Percentiles rank a stretch among this genome's conserved stretches.
Evolutionary conservation across 2,113 vertebrate genomes (phyloP).

Genomic region (Scomber scombrus): DNA sequence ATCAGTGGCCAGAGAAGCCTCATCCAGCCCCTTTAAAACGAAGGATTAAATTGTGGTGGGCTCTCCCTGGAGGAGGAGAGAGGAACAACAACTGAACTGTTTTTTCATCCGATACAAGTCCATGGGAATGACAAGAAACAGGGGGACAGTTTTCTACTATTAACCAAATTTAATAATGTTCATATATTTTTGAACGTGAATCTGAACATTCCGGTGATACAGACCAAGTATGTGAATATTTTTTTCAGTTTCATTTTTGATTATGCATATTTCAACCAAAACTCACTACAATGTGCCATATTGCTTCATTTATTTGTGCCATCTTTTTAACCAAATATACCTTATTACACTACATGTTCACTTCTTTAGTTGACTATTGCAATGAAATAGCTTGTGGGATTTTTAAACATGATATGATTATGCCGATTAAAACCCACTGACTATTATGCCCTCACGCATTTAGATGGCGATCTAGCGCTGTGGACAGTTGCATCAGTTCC

Average conservation of each 20-base stretch:
- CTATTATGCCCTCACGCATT: conserved; percentile 19
- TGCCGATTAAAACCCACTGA: background rate
- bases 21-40: background rate
- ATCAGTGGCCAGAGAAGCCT: conserved; percentile 8
- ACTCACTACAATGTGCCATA: background rate
- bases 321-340: background rate
- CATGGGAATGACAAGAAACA: conserved; percentile 49
- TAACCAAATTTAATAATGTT: background rate
- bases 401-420: background rate
- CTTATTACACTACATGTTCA: background rate
- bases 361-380: fast-evolving
- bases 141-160: conserved; percentile 16
- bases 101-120: conserved; percentile 33
- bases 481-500: conserved; percentile 75
- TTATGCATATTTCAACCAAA: background rate
- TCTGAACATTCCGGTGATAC: background rate
- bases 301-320: background rate
- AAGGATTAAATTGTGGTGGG: background rate
- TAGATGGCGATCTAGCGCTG: conserved; percentile 34
- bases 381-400: no score
- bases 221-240: background rate
- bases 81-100: conserved; percentile 44
- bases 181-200: background rate
- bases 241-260: background rate
- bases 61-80: conserved; percentile 60